Conservation (phyloP, 2,888 invertebrate genomes). For the Drosophila histrio region DNA sequence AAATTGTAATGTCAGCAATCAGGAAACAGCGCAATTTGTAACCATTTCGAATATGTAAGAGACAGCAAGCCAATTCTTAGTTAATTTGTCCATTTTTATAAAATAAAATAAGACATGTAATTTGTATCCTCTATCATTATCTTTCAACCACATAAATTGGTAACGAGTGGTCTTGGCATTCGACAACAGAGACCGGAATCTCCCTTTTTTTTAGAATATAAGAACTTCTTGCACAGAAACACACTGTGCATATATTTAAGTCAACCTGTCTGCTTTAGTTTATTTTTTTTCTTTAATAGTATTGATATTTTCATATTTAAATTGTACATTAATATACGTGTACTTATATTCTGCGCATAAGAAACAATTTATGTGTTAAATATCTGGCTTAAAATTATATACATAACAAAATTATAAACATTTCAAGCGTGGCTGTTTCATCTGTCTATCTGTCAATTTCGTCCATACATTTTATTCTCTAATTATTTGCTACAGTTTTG, state of each 20-base stretch:
- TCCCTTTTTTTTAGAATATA: neutral
- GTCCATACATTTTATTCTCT: constrained; percentile 60
- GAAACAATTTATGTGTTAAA: constrained; percentile 68
- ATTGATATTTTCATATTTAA: constrained; percentile 65
- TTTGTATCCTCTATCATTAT: too few relatives aligned
- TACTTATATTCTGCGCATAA: constrained; percentile 72
- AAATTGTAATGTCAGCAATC: too few relatives aligned
- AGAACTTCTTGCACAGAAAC: neutral
- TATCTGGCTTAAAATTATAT: constrained; percentile 74
- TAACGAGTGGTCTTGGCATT: too few relatives aligned
- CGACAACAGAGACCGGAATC: too few relatives aligned
- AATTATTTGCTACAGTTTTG: constrained; percentile 67
- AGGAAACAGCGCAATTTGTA: too few relatives aligned
- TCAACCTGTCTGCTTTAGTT: constrained; percentile 51
- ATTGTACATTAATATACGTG: constrained; percentile 75
- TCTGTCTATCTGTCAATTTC: constrained; percentile 55
- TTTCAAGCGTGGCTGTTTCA: constrained; percentile 69
- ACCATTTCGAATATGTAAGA: too few relatives aligned
- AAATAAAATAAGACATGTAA: too few relatives aligned
- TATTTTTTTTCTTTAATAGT: constrained; percentile 62
- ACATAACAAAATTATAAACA: constrained; percentile 78
- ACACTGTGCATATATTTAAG: constrained; percentile 17
- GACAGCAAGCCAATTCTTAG: too few relatives aligned
- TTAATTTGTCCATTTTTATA: too few relatives aligned
- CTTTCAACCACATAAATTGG: too few relatives aligned